phyloP scores from a whole-genome alignment of 64 coral and sea anemone species.

The Montipora capricornis region DNA sequence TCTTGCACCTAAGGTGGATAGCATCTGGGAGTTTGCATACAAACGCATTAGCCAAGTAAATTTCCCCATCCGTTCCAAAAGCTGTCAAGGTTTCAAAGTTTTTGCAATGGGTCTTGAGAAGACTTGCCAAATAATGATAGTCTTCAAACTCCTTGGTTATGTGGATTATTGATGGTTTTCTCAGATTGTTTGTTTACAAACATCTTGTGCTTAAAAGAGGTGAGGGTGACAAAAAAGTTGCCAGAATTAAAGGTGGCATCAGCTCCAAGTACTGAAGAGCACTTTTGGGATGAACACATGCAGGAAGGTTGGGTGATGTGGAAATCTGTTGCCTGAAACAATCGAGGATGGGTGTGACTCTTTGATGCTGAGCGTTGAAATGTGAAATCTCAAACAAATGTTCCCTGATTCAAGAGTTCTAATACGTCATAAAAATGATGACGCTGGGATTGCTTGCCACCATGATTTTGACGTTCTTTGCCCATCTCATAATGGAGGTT shows the following conservation, averaged over 20 bases:
- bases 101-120: too few species aligned
- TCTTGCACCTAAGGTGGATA: too few species aligned
- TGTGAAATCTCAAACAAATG: not conserved
- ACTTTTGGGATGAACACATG: slow-evolving; percentile 32
- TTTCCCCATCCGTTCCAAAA: too few species aligned
- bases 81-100: too few species aligned
- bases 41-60: too few species aligned
- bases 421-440: not conserved
- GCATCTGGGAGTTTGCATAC: too few species aligned
- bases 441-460: not conserved
- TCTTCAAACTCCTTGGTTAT: too few species aligned
- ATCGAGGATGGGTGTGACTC: slow-evolving; percentile 15
- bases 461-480: not conserved
- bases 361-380: not conserved
- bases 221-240: slow-evolving; percentile 54
- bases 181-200: too few species aligned
- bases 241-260: slow-evolving; percentile 63
- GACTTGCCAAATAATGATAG: too few species aligned
- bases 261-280: slow-evolving; percentile 40
- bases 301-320: slow-evolving; percentile 38
- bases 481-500: not conserved
- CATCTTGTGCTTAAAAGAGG: not conserved
- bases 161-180: too few species aligned
- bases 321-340: slow-evolving; percentile 21
- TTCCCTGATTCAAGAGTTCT: not conserved